phyloP scores from a whole-genome alignment of 2,113 vertebrate species.

The human (Homo sapiens) region GRCh38 chr2:33236001-33236500 shows the following conservation, averaged over 20 bases:
- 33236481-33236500: background rate
- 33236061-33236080: background rate
- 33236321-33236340: background rate
- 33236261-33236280: background rate
- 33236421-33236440: background rate
- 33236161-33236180: background rate
- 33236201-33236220: background rate
- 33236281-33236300: background rate
- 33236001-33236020: no score
- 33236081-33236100: background rate
- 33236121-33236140: background rate
- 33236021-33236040: no score
- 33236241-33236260: background rate
- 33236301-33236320: background rate
- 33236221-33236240: background rate
- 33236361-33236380: background rate
- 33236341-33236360: background rate
- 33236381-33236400: background rate
- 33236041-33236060: background rate
- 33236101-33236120: slow-evolving; percentile 1
- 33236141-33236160: background rate
- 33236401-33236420: background rate
- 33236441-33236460: background rate
- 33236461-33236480: background rate
- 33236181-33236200: background rate